Conservation (phyloP, 1,140 invertebrate genomes). For the Eurosta solidaginis region DNA sequence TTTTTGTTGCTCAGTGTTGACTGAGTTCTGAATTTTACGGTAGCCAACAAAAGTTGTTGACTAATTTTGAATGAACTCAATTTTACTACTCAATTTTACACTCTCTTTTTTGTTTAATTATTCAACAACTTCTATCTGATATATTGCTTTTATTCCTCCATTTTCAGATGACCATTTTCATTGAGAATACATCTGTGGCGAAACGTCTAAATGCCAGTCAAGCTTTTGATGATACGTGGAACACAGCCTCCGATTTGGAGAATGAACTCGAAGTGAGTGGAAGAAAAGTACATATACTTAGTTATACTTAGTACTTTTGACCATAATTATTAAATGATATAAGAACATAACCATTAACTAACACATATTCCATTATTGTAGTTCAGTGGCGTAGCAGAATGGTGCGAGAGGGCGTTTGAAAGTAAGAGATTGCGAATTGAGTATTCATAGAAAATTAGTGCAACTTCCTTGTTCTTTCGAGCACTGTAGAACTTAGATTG, state of each 20-base stretch:
- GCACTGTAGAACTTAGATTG: too few species aligned
- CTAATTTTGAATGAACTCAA: not conserved
- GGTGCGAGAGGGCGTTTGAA: too few species aligned
- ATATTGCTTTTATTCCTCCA: not conserved
- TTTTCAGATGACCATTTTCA: constrained; percentile 49
- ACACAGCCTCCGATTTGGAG: constrained; percentile 55
- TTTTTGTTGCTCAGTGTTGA: too few species aligned
- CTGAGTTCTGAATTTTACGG: too few species aligned
- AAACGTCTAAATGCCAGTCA: constrained; percentile 57
- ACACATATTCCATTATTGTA: too few species aligned
- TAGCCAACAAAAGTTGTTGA: not conserved
- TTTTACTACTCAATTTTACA: not conserved
- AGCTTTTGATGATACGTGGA: constrained; percentile 58
- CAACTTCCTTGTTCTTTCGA: too few species aligned
- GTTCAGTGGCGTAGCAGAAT: not conserved
- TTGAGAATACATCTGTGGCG: constrained; percentile 41
- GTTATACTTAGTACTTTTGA: not conserved
- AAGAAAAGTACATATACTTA: not conserved
- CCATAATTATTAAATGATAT: not conserved
- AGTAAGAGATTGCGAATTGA: too few species aligned
- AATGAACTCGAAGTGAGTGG: constrained; percentile 56
- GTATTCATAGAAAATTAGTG: too few species aligned
- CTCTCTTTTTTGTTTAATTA: not conserved
- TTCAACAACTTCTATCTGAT: not conserved
- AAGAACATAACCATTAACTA: too few species aligned